These are phyloP conservation scores for Toxotes chatareus DNA, from an alignment of 2,113 vertebrate genomes.

Conservation along the genomic window DNA sequence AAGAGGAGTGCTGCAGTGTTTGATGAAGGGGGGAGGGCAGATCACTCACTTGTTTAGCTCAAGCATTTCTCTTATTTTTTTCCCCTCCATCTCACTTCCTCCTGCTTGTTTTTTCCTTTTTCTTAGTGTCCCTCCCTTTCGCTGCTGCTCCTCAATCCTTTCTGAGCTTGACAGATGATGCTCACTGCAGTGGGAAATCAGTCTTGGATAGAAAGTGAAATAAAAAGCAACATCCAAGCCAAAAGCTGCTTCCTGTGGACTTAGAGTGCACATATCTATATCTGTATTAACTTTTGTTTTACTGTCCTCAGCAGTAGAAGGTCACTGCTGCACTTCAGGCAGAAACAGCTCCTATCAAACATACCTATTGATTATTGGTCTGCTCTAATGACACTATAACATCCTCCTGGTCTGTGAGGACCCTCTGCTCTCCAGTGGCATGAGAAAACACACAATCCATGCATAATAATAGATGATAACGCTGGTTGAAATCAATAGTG, in stretches of 20 bases:
- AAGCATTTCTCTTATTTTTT: constrained; percentile 6
- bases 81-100: constrained; percentile 19
- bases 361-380: constrained; percentile 58
- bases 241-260: constrained; percentile 51
- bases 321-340: constrained; percentile 18
- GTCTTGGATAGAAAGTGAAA: constrained; percentile 36
- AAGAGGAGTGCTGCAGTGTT: constrained; percentile 46
- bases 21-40: constrained; percentile 8
- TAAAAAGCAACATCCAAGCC: constrained; percentile 25
- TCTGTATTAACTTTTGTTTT: constrained; percentile 23
- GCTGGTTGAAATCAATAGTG: constrained; percentile 42
- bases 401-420: constrained; percentile 9
- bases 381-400: constrained; percentile 30
- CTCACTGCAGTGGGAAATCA: constrained; percentile 49
- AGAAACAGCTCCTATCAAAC: constrained; percentile 19
- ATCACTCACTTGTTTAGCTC: constrained; percentile 38
- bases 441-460: constrained; percentile 19
- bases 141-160: constrained; percentile 18
- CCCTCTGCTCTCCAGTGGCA: constrained; percentile 30
- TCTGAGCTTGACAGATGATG: constrained; percentile 71
- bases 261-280: constrained; percentile 23
- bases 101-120: constrained; percentile 27
- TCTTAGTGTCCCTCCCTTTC: constrained; percentile 9
- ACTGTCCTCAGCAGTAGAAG: constrained; percentile 18
- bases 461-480: constrained; percentile 41